Evolutionary conservation across 2,113 vertebrate genomes (phyloP).

Genomic region (Amphiprion ocellaris): DNA sequence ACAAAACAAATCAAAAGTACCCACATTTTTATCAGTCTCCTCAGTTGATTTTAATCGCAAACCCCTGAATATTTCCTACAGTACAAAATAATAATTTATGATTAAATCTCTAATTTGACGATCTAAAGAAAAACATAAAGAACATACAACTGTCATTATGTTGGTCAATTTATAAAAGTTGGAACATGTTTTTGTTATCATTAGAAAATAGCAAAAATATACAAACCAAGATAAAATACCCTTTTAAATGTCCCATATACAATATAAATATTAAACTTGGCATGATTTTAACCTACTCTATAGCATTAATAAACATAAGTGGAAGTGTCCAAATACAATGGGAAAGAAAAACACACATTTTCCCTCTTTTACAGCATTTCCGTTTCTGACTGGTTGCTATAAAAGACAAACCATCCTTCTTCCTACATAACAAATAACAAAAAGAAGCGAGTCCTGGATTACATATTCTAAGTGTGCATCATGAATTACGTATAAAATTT

Average conservation of each 20-base stretch:
- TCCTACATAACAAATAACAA: slow-evolving; percentile 36
- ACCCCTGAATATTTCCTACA: slow-evolving; percentile 61
- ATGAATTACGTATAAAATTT: slow-evolving; percentile 52
- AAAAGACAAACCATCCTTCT: slow-evolving; percentile 43
- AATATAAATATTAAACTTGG: slow-evolving; percentile 91
- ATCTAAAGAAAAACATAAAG: slow-evolving; percentile 73
- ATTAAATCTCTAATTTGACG: slow-evolving; percentile 77
- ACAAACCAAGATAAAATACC: slow-evolving; percentile 90
- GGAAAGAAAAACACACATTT: slow-evolving; percentile 62
- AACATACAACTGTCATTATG: slow-evolving; percentile 76
- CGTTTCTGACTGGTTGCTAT: slow-evolving; percentile 79
- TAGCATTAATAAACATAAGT: slow-evolving; percentile 78
- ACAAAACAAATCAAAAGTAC: slow-evolving; percentile 56
- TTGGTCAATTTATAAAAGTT: slow-evolving; percentile 81
- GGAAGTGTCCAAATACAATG: slow-evolving; percentile 80
- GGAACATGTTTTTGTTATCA: slow-evolving; percentile 79
- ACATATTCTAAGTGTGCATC: slow-evolving; percentile 54
- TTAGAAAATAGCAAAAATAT: slow-evolving; percentile 95
- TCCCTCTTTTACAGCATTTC: slow-evolving; percentile 53
- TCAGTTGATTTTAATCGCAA: slow-evolving; percentile 66
- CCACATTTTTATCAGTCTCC: slow-evolving; percentile 35
- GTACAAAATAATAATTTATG: slow-evolving; percentile 81
- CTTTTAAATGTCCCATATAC: slow-evolving; percentile 87
- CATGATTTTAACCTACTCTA: slow-evolving; percentile 71
- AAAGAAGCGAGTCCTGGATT: slow-evolving; percentile 61